A percentile compares a stretch with the other conserved stretches of the same genome.
These are phyloP conservation scores for Hyles lineata DNA, from an alignment of 2,888 invertebrate genomes.

Conservation along the genomic window DNA sequence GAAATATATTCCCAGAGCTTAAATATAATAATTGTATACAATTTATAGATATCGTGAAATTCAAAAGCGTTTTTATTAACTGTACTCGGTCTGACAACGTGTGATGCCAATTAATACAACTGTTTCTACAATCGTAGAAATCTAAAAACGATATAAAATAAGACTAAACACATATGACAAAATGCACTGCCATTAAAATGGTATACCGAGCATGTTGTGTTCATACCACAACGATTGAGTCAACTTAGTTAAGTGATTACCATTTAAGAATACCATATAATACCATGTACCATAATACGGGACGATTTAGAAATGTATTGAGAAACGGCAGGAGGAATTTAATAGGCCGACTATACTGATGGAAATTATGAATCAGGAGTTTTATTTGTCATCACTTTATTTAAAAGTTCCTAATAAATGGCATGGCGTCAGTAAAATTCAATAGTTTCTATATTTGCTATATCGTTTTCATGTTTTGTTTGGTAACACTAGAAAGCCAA, in stretches of 20 bases:
- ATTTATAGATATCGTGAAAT: not conserved
- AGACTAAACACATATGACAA: slow-evolving; percentile 21
- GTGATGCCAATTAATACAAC: not conserved
- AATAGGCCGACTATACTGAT: not conserved
- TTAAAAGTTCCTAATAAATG: not conserved
- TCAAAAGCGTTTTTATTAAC: not conserved
- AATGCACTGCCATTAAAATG: slow-evolving; percentile 29
- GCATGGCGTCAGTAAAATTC: not conserved
- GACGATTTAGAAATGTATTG: slow-evolving; percentile 35
- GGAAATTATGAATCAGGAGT: not conserved
- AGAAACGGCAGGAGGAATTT: not conserved
- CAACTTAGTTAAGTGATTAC: slow-evolving; percentile 67
- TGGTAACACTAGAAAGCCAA: no score
- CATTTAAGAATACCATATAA: slow-evolving; percentile 59
- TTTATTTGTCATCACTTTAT: not conserved
- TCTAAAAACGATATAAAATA: not conserved
- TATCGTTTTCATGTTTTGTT: no score
- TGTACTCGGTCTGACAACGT: no score
- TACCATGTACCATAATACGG: slow-evolving; percentile 42
- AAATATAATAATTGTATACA: not conserved
- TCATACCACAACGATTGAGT: slow-evolving; percentile 67
- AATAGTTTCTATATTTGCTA: no score
- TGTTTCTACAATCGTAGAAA: not conserved
- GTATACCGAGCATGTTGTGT: slow-evolving; percentile 54
- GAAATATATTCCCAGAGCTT: not conserved